Base-by-base conservation (phyloP, 2,113 vertebrate genomes). In the Calyptomena viridis region DNA sequence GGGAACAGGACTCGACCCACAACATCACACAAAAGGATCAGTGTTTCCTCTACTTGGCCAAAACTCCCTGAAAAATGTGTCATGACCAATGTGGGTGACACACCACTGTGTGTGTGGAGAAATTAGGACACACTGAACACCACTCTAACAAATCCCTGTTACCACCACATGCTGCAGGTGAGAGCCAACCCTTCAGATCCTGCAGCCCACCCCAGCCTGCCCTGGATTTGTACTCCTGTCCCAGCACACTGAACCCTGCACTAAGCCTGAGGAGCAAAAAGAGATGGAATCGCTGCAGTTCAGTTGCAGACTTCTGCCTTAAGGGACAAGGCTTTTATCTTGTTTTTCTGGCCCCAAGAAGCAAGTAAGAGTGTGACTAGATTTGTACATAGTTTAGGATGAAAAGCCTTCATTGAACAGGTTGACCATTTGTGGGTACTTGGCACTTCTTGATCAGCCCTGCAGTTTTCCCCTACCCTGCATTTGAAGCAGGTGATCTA, bases 81-180 rank as follows among this genome's bases (percentile, higher is more conserved):
- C 63, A 35, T 24, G 37, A 49, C 33, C 55, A 40, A 44, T 6
- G 28, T 46, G 46, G 14, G 60, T 63, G 75, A 44, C 39, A 17
- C 7, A 60, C 5, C 2, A 6, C 22, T 23, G 50, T 31, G 75
- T 23, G 50, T 31, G 75, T 31, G 79, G 64, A 52, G 67, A 66
- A 56, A 71, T 42, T 5, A n/a, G 77, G 72, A 25, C 27, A 50
- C 1, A 4, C 40, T 66, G 63, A 92, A 66, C 59, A 33, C 14
- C n/a, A 3, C 44, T 21, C 15, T 15, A 46, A 60, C 66, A 83
- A 92, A 66, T 20, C 27, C 18, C 2, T 4, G 7, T 21, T 40
- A 17, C 39, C 22, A 18, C 13, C n/a, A 16, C 1, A 1, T 12
- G 9, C 49, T 35, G 12, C 16, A 14, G 8, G 1, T 25, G 19